Percentiles rank a stretch among this genome's conserved stretches.
These are phyloP conservation scores for Notocelia uddmanniana DNA, from an alignment of 2,888 invertebrate genomes.

Conservation along the genomic window DNA sequence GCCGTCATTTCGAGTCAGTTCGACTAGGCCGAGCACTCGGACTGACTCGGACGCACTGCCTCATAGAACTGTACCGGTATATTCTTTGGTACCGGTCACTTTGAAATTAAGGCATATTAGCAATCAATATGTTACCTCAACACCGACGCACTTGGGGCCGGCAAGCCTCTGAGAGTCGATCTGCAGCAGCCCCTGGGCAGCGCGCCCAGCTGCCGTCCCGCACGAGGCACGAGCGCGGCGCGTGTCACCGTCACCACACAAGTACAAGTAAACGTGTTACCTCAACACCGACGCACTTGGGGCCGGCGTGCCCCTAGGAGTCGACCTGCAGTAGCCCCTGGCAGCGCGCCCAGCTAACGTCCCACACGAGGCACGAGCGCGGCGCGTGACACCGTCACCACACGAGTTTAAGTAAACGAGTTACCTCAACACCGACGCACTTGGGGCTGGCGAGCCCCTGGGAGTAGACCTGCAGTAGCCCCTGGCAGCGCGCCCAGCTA, in stretches of 20 bases:
- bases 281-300: constrained; percentile 75
- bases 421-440: no score
- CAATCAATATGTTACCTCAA: constrained; percentile 72
- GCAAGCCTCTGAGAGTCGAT: constrained; percentile 53
- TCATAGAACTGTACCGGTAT: no score
- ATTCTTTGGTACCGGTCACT: no score
- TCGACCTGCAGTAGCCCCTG: constrained; percentile 67
- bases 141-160: constrained; percentile 71
- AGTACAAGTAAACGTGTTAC: constrained; percentile 52
- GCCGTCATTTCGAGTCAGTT: no score
- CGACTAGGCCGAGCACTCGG: no score
- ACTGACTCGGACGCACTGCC: no score
- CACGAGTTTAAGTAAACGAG: no score
- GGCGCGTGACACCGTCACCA: constrained; percentile 64
- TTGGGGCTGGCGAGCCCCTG: no score
- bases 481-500: no score
- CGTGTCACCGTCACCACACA: constrained; percentile 47
- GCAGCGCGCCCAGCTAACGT: constrained; percentile 72
- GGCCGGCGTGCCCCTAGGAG: constrained; percentile 55
- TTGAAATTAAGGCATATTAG: no score
- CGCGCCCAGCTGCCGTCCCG: constrained; percentile 71
- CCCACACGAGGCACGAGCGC: constrained; percentile 69
- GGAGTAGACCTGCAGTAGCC: no score
- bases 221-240: constrained; percentile 67
- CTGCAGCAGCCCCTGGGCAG: constrained; percentile 70